Evolutionary conservation across 2,888 invertebrate genomes (phyloP).

Genomic region (Perizoma flavofasciatum): DNA sequence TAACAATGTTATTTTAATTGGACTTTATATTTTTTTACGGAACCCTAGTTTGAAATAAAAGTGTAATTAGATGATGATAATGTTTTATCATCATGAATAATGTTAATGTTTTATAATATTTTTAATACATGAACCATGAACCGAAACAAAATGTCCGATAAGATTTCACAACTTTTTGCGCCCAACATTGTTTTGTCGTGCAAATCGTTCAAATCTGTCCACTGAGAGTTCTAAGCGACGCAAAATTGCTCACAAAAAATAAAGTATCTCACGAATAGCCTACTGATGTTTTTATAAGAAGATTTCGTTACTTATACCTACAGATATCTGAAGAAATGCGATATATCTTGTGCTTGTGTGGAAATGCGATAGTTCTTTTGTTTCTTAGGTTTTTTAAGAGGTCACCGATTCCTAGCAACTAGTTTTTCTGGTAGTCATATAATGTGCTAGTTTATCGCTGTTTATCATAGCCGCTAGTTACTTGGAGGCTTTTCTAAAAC

Average conservation of each 20-base stretch:
- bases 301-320: not conserved
- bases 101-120: no score
- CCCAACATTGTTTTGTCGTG: conserved; percentile 32
- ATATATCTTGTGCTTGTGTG: not conserved
- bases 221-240: conserved; percentile 38
- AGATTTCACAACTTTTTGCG: conserved; percentile 33
- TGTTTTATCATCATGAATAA: no score
- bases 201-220: conserved; percentile 41
- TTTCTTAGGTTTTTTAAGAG: no score
- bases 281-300: conserved; percentile 2
- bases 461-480: no score
- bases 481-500: no score
- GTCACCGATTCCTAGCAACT: not conserved
- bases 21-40: no score
- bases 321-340: not conserved
- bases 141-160: conserved; percentile 35
- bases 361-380: no score
- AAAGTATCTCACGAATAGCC: conserved; percentile 32
- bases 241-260: conserved; percentile 38
- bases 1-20: no score
- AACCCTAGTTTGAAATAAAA: no score
- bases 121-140: conserved; percentile 21
- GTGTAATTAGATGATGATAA: no score
- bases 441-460: no score
- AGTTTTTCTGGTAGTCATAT: not conserved